Evolutionary conservation across 2,888 invertebrate genomes (phyloP).

Genomic region (Campoplex capitator): DNA sequence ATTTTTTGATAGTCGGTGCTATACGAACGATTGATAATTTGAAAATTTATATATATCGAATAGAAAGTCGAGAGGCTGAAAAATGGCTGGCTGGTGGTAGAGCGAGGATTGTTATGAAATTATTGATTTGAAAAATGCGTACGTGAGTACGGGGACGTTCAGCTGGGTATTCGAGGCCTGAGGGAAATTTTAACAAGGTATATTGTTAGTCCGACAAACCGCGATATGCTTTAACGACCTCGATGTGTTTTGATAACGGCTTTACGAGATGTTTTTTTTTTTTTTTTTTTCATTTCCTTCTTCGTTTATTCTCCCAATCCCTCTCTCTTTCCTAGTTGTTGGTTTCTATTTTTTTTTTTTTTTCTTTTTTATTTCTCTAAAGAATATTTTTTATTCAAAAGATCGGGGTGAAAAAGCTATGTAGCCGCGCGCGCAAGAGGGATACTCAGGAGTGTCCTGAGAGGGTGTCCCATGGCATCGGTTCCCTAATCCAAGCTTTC

Average conservation of each 20-base stretch:
- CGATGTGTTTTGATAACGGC: constrained; percentile 62
- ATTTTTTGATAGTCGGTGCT: neutral
- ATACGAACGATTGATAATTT: neutral
- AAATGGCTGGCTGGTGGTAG: neutral
- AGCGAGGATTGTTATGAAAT: neutral
- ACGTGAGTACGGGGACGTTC: neutral
- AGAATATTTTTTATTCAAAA: constrained; percentile 21
- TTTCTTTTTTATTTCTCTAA: neutral
- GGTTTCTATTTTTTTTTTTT: neutral
- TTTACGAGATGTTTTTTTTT: constrained; percentile 20
- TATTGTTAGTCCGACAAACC: constrained; percentile 48
- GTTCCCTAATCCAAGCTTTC: constrained; percentile 64
- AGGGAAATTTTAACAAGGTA: constrained; percentile 29
- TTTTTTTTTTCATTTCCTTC: neutral
- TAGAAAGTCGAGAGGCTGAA: neutral
- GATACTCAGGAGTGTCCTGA: constrained; percentile 34
- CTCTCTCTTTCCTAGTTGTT: no score
- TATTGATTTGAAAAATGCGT: constrained; percentile 20
- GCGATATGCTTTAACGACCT: constrained; percentile 54
- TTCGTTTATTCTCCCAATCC: neutral
- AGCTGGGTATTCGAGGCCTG: constrained; percentile 20
- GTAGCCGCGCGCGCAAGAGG: neutral
- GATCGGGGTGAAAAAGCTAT: constrained; percentile 21
- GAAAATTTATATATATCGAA: neutral
- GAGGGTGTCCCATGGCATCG: constrained; percentile 62